A percentile compares a stretch with the other conserved stretches of the same genome.
These are phyloP conservation scores for Bombus polaris DNA, from an alignment of 1,140 invertebrate species.

Conservation along the genomic window DNA sequence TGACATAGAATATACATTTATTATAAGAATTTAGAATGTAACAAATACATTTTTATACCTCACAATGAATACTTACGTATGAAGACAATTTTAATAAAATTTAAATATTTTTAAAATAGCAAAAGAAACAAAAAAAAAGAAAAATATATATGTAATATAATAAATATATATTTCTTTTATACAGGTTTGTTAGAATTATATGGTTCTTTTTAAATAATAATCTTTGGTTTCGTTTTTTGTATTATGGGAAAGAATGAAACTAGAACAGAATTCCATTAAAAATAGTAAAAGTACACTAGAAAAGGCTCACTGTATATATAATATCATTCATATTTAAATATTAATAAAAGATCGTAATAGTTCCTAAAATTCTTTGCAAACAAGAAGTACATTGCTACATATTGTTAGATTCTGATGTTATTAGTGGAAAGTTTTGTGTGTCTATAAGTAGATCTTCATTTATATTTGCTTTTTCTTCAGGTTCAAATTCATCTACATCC, in stretches of 20 bases:
- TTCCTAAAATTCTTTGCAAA: not conserved
- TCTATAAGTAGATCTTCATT: conserved; percentile 66
- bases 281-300: not conserved
- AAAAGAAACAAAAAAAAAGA: not conserved
- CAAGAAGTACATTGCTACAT: conserved; percentile 44
- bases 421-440: conserved; percentile 48
- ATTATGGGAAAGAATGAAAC: conserved; percentile 8
- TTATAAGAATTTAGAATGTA: conserved; percentile 23
- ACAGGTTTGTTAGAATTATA: conserved; percentile 13
- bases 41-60: conserved; percentile 18
- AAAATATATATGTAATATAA: no score
- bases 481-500: conserved; percentile 79
- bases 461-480: conserved; percentile 67
- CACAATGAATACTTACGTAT: not conserved
- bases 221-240: conserved; percentile 29
- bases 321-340: not conserved
- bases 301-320: not conserved
- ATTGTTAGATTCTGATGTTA: conserved; percentile 43
- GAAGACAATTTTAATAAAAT: not conserved
- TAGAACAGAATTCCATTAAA: not conserved
- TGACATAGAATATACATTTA: conserved; percentile 3
- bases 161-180: not conserved
- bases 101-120: not conserved
- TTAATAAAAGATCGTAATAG: not conserved
- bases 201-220: conserved; percentile 2